These are phyloP conservation scores for Zaprionus kolodkinae DNA, from an alignment of 1,140 invertebrate species.

Conservation along the genomic window DNA sequence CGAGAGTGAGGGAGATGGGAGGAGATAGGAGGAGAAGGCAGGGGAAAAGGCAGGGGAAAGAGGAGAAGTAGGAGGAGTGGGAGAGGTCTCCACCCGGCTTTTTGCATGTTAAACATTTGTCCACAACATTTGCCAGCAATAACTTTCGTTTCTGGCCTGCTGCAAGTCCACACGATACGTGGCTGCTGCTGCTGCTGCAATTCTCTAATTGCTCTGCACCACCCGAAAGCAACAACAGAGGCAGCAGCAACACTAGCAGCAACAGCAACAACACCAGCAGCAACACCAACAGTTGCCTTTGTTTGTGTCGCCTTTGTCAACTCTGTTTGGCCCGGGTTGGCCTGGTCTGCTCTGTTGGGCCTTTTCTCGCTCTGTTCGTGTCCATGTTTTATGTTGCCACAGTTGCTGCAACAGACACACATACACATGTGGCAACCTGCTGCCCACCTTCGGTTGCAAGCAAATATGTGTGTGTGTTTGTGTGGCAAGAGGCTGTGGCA, in stretches of 20 bases:
- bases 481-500: conserved; percentile 7
- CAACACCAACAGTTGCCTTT: conserved; percentile 1
- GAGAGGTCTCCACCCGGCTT: background rate
- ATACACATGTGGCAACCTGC: background rate
- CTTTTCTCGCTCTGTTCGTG: conserved; percentile 3
- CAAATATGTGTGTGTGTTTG: background rate
- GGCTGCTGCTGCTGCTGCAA: conserved; percentile 24
- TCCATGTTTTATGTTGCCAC: conserved; percentile 3
- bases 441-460: background rate
- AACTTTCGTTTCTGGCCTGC: conserved; percentile 57
- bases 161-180: conserved; percentile 14
- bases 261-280: conserved; percentile 9
- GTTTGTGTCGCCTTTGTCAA: background rate
- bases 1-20: background rate
- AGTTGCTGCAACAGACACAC: background rate
- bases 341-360: background rate
- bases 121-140: conserved; percentile 47
- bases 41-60: too few species aligned
- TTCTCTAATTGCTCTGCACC: conserved; percentile 72
- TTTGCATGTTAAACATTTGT: conserved; percentile 75
- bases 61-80: background rate
- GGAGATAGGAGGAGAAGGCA: too few species aligned
- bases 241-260: background rate
- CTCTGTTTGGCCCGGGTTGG: background rate
- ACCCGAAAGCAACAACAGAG: conserved; percentile 3